Conservation (phyloP, 2,797 vertebrate species). For the Microchirus variegatus region DNA sequence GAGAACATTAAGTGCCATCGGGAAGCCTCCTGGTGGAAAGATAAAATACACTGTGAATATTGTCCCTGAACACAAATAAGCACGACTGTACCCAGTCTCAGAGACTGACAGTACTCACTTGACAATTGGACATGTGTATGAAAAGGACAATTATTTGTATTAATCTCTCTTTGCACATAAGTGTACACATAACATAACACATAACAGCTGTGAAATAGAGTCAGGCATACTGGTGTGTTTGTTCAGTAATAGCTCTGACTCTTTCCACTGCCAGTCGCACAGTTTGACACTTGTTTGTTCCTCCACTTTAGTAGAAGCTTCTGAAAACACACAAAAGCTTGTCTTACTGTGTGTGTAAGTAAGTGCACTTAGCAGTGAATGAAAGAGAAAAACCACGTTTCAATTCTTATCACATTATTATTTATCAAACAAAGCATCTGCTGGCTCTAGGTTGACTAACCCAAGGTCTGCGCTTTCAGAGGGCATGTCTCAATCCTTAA, state of each 20-base stretch:
- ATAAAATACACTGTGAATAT: constrained; percentile 13
- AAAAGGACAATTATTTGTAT: constrained; percentile 18
- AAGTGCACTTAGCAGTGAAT: constrained; percentile 18
- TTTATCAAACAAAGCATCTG: neutral
- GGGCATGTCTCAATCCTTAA: neutral
- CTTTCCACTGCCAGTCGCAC: constrained; percentile 53
- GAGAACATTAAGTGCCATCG: constrained; percentile 5
- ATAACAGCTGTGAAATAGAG: constrained; percentile 13
- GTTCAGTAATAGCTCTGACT: constrained; percentile 54
- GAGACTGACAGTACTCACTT: constrained; percentile 17
- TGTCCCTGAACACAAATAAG: constrained; percentile 17
- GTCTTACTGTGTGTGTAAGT: constrained; percentile 50
- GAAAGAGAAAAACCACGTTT: neutral
- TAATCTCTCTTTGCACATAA: neutral
- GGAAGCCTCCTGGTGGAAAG: constrained; percentile 6
- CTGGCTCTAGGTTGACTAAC: neutral
- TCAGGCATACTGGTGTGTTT: constrained; percentile 32
- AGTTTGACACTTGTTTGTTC: constrained; percentile 70
- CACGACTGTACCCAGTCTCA: neutral
- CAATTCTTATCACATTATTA: neutral
- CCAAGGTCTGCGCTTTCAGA: neutral
- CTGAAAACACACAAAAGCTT: constrained; percentile 40
- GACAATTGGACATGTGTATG: constrained; percentile 34
- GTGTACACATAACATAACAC: no score
- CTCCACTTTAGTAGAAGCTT: constrained; percentile 59